phyloP scores from a whole-genome alignment of 2,797 vertebrate species.

The Phoeniculus purpureus region DNA sequence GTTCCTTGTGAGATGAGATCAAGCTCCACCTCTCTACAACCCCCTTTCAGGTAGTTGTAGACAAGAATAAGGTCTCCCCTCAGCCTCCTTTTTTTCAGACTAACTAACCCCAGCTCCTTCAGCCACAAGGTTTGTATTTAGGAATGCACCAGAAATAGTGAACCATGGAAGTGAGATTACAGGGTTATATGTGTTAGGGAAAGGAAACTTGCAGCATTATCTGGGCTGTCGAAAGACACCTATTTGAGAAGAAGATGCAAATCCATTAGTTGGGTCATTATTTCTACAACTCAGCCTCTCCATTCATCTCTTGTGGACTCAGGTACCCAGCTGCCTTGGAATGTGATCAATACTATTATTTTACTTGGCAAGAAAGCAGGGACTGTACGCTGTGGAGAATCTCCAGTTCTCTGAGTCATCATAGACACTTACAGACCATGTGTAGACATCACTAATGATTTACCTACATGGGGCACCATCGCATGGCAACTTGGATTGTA shows the following conservation, averaged over 20 bases:
- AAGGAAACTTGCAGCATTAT: too few species aligned
- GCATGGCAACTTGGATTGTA: neutral
- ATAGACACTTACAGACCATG: neutral
- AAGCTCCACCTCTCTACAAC: too few species aligned
- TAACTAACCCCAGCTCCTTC: too few species aligned
- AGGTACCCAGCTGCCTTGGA: neutral
- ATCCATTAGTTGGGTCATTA: neutral
- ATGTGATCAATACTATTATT: conserved; percentile 1
- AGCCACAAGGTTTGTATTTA: too few species aligned
- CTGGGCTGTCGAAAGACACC: neutral
- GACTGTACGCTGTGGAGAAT: neutral
- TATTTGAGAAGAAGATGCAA: neutral
- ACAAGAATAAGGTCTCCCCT: too few species aligned
- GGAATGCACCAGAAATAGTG: too few species aligned
- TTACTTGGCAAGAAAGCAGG: neutral
- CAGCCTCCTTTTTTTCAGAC: too few species aligned
- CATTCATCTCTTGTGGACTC: neutral
- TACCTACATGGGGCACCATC: neutral
- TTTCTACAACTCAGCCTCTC: neutral
- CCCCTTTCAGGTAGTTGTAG: too few species aligned
- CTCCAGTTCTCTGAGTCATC: conserved; percentile 37
- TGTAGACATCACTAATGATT: conserved; percentile 40
- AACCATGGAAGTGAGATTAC: too few species aligned
- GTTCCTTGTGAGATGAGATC: too few species aligned
- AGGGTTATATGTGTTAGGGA: too few species aligned